Conservation (phyloP, 53 echinoderm and acorn worm species). For the Arbacia lixula region DNA sequence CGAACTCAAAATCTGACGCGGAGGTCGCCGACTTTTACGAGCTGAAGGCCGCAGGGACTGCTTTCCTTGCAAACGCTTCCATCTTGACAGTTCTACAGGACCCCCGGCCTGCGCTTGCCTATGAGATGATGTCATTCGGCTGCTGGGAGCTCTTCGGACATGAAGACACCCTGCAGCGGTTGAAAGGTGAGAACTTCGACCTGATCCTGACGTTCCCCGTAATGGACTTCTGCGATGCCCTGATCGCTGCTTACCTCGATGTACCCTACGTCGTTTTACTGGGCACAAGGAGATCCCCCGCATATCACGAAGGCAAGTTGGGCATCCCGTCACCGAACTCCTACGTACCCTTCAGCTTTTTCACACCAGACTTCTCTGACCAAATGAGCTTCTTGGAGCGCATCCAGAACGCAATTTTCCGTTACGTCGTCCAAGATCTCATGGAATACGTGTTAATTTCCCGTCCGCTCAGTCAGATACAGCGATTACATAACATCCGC, state of each 20-base stretch:
- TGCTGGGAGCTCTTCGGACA: constrained; percentile 48
- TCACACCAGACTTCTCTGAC: background rate
- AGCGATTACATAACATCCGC: constrained; percentile 23
- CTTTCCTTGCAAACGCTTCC: background rate
- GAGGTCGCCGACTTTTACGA: background rate
- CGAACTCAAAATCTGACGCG: background rate
- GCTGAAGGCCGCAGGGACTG: background rate
- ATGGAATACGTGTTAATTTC: background rate
- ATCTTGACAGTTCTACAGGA: background rate
- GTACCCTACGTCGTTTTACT: constrained; percentile 41
- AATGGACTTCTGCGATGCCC: constrained; percentile 34
- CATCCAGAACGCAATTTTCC: constrained; percentile 22
- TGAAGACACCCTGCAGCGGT: background rate
- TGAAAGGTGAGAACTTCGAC: constrained; percentile 34
- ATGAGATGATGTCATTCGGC: background rate
- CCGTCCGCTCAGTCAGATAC: constrained; percentile 3
- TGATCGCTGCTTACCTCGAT: constrained; percentile 44
- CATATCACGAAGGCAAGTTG: constrained; percentile 40
- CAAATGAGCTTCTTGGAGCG: constrained; percentile 58
- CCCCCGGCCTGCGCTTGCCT: background rate
- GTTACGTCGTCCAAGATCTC: background rate
- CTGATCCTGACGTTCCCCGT: constrained; percentile 34
- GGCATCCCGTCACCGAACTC: constrained; percentile 67
- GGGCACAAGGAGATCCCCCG: background rate
- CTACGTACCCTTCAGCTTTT: constrained; percentile 67